A percentile compares a stretch with the other conserved stretches of the same genome.
phyloP scores from a whole-genome alignment of 1,140 invertebrate genomes.

The Eubasilissa regina region DNA sequence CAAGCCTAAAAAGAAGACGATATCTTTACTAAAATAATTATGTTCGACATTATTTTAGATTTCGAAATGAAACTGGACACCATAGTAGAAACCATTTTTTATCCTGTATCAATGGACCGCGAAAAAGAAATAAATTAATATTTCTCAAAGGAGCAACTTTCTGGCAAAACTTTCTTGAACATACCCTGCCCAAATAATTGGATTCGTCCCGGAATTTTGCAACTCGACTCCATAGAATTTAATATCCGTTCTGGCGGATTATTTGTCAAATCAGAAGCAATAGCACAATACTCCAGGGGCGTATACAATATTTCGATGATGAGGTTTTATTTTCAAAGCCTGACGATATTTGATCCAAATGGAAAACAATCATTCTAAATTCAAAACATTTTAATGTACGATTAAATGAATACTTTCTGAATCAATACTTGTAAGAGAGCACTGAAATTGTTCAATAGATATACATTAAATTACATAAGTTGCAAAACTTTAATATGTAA shows the following conservation, averaged over 20 bases:
- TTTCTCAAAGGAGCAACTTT: neutral
- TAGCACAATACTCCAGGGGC: neutral
- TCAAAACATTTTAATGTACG: too few species aligned
- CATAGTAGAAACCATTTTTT: neutral
- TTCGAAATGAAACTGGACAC: neutral
- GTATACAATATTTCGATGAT: neutral
- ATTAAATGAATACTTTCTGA: too few species aligned
- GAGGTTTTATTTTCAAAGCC: too few species aligned
- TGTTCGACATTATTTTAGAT: neutral
- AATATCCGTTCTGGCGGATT: slow-evolving; percentile 15
- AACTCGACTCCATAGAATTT: slow-evolving; percentile 11
- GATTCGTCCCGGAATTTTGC: slow-evolving; percentile 29
- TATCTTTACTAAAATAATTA: neutral
- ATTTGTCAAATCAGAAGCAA: slow-evolving; percentile 25
- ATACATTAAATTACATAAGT: too few species aligned
- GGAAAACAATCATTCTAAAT: too few species aligned
- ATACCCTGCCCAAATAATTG: slow-evolving; percentile 11
- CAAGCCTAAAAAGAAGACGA: neutral
- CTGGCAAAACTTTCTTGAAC: neutral
- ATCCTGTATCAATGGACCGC: neutral
- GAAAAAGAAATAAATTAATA: slow-evolving; percentile 1
- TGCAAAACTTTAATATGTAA: too few species aligned
- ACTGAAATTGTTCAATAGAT: too few species aligned
- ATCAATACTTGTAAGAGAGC: too few species aligned
- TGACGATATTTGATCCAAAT: too few species aligned